These are phyloP conservation scores for Alectoris magna DNA, from an alignment of 2,797 vertebrate genomes.

Conservation along the genomic window DNA sequence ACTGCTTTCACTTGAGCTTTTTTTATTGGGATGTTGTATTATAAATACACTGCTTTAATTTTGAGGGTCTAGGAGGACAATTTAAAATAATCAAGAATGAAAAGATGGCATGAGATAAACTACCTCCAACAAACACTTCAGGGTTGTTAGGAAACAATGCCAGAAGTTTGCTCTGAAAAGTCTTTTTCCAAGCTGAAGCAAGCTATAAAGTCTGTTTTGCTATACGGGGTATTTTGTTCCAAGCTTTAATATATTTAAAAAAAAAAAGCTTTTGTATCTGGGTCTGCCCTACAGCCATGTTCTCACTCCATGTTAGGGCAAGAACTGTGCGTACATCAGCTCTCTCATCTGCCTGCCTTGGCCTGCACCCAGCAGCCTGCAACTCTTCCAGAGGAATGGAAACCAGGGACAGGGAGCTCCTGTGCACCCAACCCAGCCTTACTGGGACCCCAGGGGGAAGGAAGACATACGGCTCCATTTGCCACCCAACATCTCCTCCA, in stretches of 20 bases:
- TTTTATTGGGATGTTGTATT: not conserved
- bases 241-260: not conserved
- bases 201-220: not conserved
- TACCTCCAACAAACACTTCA: slow-evolving; percentile 11
- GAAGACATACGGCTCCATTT: not conserved
- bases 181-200: not conserved
- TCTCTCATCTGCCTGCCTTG: slow-evolving; percentile 46
- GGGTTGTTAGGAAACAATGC: slow-evolving; percentile 19
- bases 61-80: not conserved
- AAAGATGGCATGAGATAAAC: slow-evolving; percentile 26
- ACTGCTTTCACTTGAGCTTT: not conserved
- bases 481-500: not conserved
- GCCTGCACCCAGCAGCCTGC: slow-evolving; percentile 21
- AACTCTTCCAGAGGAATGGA: not conserved
- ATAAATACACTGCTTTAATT: slow-evolving; percentile 4
- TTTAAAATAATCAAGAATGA: not conserved
- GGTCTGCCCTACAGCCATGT: not conserved
- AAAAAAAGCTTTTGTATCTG: not conserved
- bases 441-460: not conserved
- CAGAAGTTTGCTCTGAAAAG: not conserved
- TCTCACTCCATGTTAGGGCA: slow-evolving; percentile 68
- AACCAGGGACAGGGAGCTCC: not conserved
- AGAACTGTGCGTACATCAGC: not conserved
- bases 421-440: not conserved
- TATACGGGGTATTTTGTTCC: slow-evolving; percentile 60